Evolutionary conservation across 1,140 invertebrate genomes (phyloP).

Genomic region (Oncopodura yosiiana): DNA sequence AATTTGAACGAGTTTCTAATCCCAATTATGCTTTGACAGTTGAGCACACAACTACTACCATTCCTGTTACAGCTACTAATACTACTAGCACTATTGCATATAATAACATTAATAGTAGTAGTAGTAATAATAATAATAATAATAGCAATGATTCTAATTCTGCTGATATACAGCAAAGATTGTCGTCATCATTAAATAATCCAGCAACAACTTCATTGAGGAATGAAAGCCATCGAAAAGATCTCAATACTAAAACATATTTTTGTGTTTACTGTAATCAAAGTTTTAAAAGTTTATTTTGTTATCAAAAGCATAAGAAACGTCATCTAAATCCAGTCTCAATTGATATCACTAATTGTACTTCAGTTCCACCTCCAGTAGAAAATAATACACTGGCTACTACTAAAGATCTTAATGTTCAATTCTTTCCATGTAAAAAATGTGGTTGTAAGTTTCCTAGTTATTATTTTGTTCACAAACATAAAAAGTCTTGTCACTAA

Average conservation of each 20-base stretch:
- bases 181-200: background rate
- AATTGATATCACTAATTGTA: slow-evolving; percentile 33
- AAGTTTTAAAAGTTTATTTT: slow-evolving; percentile 70
- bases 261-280: slow-evolving; percentile 67
- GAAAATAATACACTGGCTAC: slow-evolving; percentile 41
- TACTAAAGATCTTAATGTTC: slow-evolving; percentile 66
- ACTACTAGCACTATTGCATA: background rate
- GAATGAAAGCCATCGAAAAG: background rate
- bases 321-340: slow-evolving; percentile 51
- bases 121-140: background rate
- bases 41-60: slow-evolving; percentile 28
- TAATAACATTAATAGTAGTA: background rate
- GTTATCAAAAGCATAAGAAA: slow-evolving; percentile 67
- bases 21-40: slow-evolving; percentile 53
- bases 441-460: slow-evolving; percentile 84
- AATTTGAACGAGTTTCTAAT: slow-evolving; percentile 67
- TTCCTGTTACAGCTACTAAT: background rate
- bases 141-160: background rate
- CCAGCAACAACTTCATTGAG: background rate
- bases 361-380: background rate
- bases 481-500: slow-evolving; percentile 67
- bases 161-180: background rate
- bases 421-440: slow-evolving; percentile 85
- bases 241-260: slow-evolving; percentile 42
- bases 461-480: slow-evolving; percentile 88